Conservation (phyloP, 2,888 invertebrate species). For the Galerucella calmariensis region DNA sequence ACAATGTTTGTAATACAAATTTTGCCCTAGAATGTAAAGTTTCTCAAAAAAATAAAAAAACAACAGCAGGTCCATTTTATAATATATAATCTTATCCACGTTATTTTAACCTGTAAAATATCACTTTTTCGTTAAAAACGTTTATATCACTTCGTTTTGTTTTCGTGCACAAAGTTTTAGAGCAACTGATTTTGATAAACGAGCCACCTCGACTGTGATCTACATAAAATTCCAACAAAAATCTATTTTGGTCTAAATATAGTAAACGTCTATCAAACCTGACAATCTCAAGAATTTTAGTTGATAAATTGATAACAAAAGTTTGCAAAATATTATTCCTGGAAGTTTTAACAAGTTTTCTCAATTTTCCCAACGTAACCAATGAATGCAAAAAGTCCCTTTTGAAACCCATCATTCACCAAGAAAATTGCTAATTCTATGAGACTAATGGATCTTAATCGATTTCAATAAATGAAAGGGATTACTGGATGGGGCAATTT, state of each 20-base stretch:
- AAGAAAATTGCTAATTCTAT: constrained; percentile 14
- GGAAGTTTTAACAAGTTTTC: background rate
- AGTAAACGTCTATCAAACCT: background rate
- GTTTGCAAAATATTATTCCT: background rate
- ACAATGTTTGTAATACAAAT: too few relatives aligned
- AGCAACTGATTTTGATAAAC: too few relatives aligned
- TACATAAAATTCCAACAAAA: background rate
- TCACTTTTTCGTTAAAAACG: too few relatives aligned
- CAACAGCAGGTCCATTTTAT: too few relatives aligned
- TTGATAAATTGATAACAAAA: background rate
- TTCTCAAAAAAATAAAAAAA: too few relatives aligned
- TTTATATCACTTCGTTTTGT: too few relatives aligned
- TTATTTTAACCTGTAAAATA: too few relatives aligned
- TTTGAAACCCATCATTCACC: background rate
- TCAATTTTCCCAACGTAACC: background rate
- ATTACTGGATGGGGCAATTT: constrained; percentile 2
- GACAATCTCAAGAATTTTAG: background rate
- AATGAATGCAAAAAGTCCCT: background rate
- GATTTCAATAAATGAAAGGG: constrained; percentile 11
- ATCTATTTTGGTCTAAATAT: background rate
- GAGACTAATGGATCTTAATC: constrained; percentile 21
- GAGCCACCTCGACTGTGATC: too few relatives aligned
- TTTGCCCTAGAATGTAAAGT: too few relatives aligned
- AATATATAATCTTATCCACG: too few relatives aligned
- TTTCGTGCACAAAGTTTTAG: too few relatives aligned